A percentile compares a stretch with the other conserved stretches of the same genome.
Conservation (phyloP, 2,888 invertebrate genomes). For the Podotricha telesiphe region DNA sequence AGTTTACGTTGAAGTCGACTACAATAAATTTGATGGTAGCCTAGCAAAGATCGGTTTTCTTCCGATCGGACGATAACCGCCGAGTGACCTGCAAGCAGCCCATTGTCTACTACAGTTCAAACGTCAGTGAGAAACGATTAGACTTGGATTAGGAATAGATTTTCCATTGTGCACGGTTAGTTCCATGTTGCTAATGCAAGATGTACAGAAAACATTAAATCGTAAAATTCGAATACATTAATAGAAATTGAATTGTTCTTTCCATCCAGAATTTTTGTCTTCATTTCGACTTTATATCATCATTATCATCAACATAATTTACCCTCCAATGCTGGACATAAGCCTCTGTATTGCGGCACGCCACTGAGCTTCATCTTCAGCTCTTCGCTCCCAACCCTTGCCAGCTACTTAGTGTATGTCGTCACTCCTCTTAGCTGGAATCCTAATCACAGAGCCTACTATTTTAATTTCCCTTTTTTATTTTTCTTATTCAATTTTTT, state of each 20-base stretch:
- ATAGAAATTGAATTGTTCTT: not conserved
- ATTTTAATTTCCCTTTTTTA: too few relatives aligned
- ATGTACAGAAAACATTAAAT: conserved; percentile 8
- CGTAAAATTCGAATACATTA: not conserved
- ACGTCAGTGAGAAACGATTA: conserved; percentile 51
- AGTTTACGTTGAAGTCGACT: conserved; percentile 56
- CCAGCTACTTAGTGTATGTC: too few relatives aligned
- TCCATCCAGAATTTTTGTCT: too few relatives aligned
- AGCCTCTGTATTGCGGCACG: too few relatives aligned
- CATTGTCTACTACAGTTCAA: conserved; percentile 68
- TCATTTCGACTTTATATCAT: too few relatives aligned
- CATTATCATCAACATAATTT: too few relatives aligned
- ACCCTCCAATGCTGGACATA: too few relatives aligned
- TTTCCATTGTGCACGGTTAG: conserved; percentile 31
- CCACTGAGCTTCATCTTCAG: too few relatives aligned
- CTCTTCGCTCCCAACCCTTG: too few relatives aligned
- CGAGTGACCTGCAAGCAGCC: conserved; percentile 72
- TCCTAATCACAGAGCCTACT: too few relatives aligned
- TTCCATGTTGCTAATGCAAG: conserved; percentile 26
- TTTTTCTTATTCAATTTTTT: not conserved
- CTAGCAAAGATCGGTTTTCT: conserved; percentile 71
- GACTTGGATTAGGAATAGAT: conserved; percentile 35
- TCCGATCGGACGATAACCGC: conserved; percentile 76
- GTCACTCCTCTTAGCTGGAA: too few relatives aligned
- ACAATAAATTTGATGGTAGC: conserved; percentile 72